Evolutionary conservation across 2,888 invertebrate genomes (phyloP), one percentile per base, ranked within the genome.

Genomic region (Aproaerema taeniolella): DNA sequence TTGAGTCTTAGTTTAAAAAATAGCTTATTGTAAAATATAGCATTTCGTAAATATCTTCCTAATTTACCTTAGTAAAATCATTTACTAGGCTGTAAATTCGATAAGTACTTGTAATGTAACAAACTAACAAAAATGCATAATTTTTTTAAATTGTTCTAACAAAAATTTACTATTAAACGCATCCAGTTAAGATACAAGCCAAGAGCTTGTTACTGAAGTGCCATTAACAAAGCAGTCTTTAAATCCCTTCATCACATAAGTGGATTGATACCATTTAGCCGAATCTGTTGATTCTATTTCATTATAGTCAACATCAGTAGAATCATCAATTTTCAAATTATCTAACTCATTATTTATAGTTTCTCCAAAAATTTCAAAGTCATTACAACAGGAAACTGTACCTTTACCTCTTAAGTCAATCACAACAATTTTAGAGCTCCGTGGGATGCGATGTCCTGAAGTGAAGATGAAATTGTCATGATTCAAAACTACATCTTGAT

Each of bases 151-250:
- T 20, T 20, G n/a, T n/a, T n/a, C n/a, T n/a, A n/a, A n/a, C n/a
- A n/a, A n/a, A n/a, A n/a, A n/a, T n/a, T n/a, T n/a, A n/a, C n/a
- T n/a, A n/a, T n/a, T n/a, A n/a, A n/a, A n/a, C n/a, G n/a, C n/a
- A n/a, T n/a, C n/a, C n/a, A 20, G 4, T 20, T 20, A 20, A 20
- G 20, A 65, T 39, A 65, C 58, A 17, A 68, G 48, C 89, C 89
- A 90, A 30, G 71, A 57, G 53, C 88, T 88, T 9, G 86, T 83
- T 13, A 88, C 75, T 8, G 89, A 89, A 50, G 68, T 75, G 17
- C 89, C 89, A 67, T 89, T 83, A 9, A 89, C 73, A 61, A 82
- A 60, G 53, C 80, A 81, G 57, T 89, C 89, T 72, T 88, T 89
- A 53, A 89, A 90, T 11, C 89, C 90, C 61, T 88, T 89, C 67